These are phyloP conservation scores for Dorcus parallelipipedus DNA, from an alignment of 2,888 invertebrate species.

Conservation along the genomic window DNA sequence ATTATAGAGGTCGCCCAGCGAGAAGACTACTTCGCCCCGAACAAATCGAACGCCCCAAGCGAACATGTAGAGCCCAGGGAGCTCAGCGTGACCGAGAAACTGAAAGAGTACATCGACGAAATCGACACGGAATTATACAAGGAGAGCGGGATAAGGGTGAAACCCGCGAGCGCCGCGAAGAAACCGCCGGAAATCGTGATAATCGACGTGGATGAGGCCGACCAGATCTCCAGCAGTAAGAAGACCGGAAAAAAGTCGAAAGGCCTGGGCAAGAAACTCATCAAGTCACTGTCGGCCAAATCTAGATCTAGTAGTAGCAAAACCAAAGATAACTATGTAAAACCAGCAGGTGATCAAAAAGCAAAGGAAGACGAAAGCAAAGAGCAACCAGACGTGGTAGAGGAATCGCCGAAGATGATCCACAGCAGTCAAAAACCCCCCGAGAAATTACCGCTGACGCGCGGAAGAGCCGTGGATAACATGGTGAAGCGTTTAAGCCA, in stretches of 20 bases:
- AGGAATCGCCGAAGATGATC: constrained; percentile 51
- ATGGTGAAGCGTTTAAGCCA: constrained; percentile 73
- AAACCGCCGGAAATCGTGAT: constrained; percentile 38
- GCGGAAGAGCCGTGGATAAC: constrained; percentile 71
- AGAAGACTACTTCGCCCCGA: constrained; percentile 61
- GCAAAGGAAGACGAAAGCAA: constrained; percentile 9
- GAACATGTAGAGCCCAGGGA: constrained; percentile 2
- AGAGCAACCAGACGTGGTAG: too few species aligned
- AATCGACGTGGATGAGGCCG: constrained; percentile 46
- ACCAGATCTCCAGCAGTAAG: constrained; percentile 30
- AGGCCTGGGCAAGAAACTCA: constrained; percentile 26
- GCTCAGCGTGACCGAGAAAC: constrained; percentile 40
- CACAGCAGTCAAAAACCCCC: constrained; percentile 71
- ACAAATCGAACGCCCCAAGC: constrained; percentile 23
- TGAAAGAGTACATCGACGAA: constrained; percentile 44
- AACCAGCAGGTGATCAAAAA: constrained; percentile 52
- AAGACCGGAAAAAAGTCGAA: constrained; percentile 23
- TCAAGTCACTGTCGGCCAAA: constrained; percentile 33
- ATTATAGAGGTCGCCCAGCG: constrained; percentile 74
- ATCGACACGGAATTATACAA: constrained; percentile 40
- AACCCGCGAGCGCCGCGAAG: constrained; percentile 23
- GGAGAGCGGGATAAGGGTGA: constrained; percentile 37
- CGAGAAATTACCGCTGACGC: constrained; percentile 65
- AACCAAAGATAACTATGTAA: constrained; percentile 37
- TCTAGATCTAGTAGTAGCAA: constrained; percentile 1